Conservation (phyloP, 2,113 vertebrate genomes). For the Speoplatyrhinus poulsoni region DNA sequence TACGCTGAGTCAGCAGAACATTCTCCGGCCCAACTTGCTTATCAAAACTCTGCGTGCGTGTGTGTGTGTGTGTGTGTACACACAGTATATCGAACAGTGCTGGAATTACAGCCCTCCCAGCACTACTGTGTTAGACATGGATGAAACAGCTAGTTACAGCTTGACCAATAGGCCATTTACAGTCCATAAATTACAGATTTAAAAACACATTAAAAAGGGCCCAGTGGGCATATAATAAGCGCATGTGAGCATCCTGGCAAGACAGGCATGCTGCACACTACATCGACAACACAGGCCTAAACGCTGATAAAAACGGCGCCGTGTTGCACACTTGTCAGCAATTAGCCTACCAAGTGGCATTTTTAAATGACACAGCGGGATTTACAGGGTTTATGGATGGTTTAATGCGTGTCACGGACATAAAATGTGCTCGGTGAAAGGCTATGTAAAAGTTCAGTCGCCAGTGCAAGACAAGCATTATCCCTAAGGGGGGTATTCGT, state of each 20-base stretch:
- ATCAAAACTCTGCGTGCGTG: conserved; percentile 27
- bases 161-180: conserved; percentile 54
- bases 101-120: conserved; percentile 49
- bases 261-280: conserved; percentile 28
- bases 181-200: conserved; percentile 55
- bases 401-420: no score
- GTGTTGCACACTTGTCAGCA: conserved; percentile 4
- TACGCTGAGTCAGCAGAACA: conserved; percentile 48
- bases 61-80: background rate
- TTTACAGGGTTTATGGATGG: conserved; percentile 18
- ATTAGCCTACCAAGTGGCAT: conserved; percentile 22
- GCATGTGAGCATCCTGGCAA: background rate
- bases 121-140: conserved; percentile 23
- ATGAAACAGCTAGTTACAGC: conserved; percentile 57
- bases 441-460: no score
- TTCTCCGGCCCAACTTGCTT: conserved; percentile 39
- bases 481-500: no score
- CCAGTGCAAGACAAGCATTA: no score
- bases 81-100: conserved; percentile 39
- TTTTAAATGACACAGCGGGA: background rate
- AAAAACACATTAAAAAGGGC: conserved; percentile 41
- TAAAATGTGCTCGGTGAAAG: no score
- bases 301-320: no score
- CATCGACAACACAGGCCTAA: conserved; percentile 32
- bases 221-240: conserved; percentile 1